A percentile compares a stretch with the other conserved stretches of the same genome.
Conservation (phyloP, 2,797 vertebrate genomes). For the Acipenser oxyrinchus region DNA sequence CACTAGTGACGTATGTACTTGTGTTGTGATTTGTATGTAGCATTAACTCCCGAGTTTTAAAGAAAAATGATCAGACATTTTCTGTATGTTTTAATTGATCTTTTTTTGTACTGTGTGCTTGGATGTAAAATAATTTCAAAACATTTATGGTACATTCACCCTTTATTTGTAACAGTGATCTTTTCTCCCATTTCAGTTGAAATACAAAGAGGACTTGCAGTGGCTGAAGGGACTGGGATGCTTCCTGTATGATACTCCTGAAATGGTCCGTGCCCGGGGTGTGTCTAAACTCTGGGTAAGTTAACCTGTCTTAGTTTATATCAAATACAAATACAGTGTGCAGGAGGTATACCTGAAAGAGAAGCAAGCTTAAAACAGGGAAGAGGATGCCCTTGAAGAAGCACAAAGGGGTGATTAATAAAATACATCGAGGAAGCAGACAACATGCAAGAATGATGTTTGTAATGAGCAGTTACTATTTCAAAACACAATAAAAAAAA, state of each 20-base stretch:
- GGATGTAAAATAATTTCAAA: neutral
- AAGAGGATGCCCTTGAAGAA: too few relatives aligned
- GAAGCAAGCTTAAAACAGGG: too few relatives aligned
- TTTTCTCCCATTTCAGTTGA: slow-evolving; percentile 59
- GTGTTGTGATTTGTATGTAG: slow-evolving; percentile 1
- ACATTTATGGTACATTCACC: neutral
- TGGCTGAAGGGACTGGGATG: slow-evolving; percentile 88
- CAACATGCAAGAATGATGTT: too few relatives aligned
- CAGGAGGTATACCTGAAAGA: too few relatives aligned
- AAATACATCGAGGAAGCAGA: too few relatives aligned
- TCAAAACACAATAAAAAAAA: too few relatives aligned
- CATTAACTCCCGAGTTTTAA: too few relatives aligned
- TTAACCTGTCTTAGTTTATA: neutral
- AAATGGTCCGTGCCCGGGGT: slow-evolving; percentile 80
- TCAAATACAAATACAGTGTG: too few relatives aligned
- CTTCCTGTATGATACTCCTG: slow-evolving; percentile 87
- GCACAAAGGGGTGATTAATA: too few relatives aligned
- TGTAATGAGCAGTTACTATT: too few relatives aligned
- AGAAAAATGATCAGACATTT: too few relatives aligned
- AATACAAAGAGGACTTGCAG: slow-evolving; percentile 89
- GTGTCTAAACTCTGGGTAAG: slow-evolving; percentile 79
- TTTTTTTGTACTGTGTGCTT: neutral
- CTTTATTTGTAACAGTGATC: slow-evolving; percentile 6
- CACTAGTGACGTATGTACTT: slow-evolving; percentile 77
- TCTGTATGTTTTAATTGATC: too few relatives aligned